A percentile compares a stretch with the other conserved stretches of the same genome.
phyloP scores from a whole-genome alignment of 2,888 invertebrate genomes.

The Cheilosia soror region DNA sequence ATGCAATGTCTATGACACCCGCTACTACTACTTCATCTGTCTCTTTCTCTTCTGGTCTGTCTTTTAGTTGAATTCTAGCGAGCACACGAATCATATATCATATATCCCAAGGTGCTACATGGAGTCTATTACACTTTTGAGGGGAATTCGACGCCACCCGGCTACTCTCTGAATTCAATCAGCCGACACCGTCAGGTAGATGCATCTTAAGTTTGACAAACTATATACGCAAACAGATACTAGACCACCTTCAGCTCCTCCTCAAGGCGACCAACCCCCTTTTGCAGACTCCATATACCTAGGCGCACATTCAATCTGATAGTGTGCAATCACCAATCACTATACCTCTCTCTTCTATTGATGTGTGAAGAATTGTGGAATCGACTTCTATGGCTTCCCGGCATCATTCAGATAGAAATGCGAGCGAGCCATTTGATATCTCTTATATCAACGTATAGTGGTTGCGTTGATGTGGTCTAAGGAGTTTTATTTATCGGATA shows the following conservation, averaged over 20 bases:
- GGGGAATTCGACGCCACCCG: not conserved
- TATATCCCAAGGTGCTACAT: slow-evolving; percentile 45
- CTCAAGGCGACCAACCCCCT: slow-evolving; percentile 12
- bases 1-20: slow-evolving; percentile 59
- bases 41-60: slow-evolving; percentile 5
- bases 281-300: not conserved
- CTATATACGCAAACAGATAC: not conserved
- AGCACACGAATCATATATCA: slow-evolving; percentile 58
- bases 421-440: slow-evolving; percentile 58
- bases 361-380: slow-evolving; percentile 57
- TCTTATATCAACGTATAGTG: slow-evolving; percentile 49
- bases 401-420: slow-evolving; percentile 56
- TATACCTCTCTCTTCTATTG: slow-evolving; percentile 25
- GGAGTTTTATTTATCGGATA: slow-evolving; percentile 36
- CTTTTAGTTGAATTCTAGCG: not conserved
- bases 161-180: slow-evolving; percentile 30
- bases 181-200: slow-evolving; percentile 27
- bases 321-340: not conserved
- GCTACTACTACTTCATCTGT: slow-evolving; percentile 23
- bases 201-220: slow-evolving; percentile 6
- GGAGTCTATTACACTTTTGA: slow-evolving; percentile 46
- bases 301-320: not conserved
- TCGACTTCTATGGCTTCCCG: slow-evolving; percentile 66
- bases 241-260: not conserved
- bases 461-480: slow-evolving; percentile 69